Percentiles rank a stretch among this genome's conserved stretches.
phyloP scores from a whole-genome alignment of 2,797 vertebrate genomes.

The Etheostoma nigrum region DNA sequence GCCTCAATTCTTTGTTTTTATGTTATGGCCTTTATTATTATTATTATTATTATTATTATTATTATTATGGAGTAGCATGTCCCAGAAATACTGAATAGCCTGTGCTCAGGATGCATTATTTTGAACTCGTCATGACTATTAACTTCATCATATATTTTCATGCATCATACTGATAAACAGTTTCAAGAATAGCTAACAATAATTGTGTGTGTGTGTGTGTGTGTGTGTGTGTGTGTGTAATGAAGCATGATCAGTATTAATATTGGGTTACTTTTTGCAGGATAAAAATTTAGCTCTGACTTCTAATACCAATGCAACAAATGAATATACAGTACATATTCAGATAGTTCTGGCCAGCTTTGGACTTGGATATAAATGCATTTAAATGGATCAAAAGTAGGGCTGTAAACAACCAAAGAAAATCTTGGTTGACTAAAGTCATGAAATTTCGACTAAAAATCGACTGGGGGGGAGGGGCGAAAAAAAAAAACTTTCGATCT shows the following conservation, averaged over 20 bases:
- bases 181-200: constrained; percentile 10
- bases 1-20: neutral
- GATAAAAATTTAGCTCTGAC: neutral
- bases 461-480: too few species aligned
- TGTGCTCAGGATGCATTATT: constrained; percentile 4
- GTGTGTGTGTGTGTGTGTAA: constrained; percentile 2
- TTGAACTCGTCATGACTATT: constrained; percentile 14
- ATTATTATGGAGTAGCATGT: too few species aligned
- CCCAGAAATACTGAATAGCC: neutral
- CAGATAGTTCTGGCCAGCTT: neutral
- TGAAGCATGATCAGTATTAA: neutral
- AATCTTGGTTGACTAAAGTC: too few species aligned
- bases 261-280: constrained; percentile 9
- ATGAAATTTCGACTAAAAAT: too few species aligned
- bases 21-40: constrained; percentile 7
- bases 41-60: too few species aligned
- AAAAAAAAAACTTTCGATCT: too few species aligned
- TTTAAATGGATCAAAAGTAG: neutral
- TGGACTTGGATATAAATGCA: neutral
- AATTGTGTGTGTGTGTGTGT: neutral
- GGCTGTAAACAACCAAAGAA: too few species aligned
- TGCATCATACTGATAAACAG: neutral
- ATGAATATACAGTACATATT: constrained; percentile 1
- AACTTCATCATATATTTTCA: constrained; percentile 3
- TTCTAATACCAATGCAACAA: neutral